phyloP scores from a whole-genome alignment of 2,797 vertebrate genomes.

The Hephaestus fuliginosus region DNA sequence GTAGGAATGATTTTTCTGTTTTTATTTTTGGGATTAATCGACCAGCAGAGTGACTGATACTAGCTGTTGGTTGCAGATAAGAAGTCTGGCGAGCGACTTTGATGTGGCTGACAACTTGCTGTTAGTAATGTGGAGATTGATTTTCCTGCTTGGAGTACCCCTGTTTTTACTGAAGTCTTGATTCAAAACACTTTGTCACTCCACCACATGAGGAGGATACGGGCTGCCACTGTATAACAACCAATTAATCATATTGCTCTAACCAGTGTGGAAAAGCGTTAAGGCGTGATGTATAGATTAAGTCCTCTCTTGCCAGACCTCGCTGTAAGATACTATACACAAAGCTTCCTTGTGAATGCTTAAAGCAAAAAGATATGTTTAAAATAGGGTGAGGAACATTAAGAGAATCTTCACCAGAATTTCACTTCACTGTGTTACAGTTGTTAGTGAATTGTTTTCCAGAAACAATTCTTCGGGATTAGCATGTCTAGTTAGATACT shows the following conservation, averaged over 20 bases:
- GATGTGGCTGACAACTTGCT: slow-evolving; percentile 62
- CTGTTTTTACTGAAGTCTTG: slow-evolving; percentile 48
- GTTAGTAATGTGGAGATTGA: slow-evolving; percentile 57
- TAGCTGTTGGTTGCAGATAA: slow-evolving; percentile 67
- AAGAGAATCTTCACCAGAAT: slow-evolving; percentile 7
- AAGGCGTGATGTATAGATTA: slow-evolving; percentile 22
- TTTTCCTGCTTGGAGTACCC: slow-evolving; percentile 47
- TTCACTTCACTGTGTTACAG: too few species aligned
- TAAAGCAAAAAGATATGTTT: slow-evolving; percentile 5
- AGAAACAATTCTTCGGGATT: background rate
- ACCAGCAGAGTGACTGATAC: slow-evolving; percentile 54
- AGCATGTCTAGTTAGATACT: slow-evolving; percentile 22
- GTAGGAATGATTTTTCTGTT: slow-evolving; percentile 45
- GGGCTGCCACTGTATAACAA: slow-evolving; percentile 33
- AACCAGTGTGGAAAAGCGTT: slow-evolving; percentile 4
- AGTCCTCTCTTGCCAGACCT: background rate
- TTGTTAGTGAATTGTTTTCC: slow-evolving; percentile 32
- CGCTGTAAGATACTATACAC: background rate
- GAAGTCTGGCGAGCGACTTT: slow-evolving; percentile 55
- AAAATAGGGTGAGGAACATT: background rate
- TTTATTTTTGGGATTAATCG: slow-evolving; percentile 57
- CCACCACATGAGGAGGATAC: slow-evolving; percentile 17
- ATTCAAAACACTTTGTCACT: slow-evolving; percentile 51
- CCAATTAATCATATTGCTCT: slow-evolving; percentile 47
- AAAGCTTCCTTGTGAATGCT: background rate